Evolutionary conservation across 2,113 vertebrate genomes (phyloP), one percentile per base, ranked within the genome.

Genomic region (Camelus bactrianus): DNA sequence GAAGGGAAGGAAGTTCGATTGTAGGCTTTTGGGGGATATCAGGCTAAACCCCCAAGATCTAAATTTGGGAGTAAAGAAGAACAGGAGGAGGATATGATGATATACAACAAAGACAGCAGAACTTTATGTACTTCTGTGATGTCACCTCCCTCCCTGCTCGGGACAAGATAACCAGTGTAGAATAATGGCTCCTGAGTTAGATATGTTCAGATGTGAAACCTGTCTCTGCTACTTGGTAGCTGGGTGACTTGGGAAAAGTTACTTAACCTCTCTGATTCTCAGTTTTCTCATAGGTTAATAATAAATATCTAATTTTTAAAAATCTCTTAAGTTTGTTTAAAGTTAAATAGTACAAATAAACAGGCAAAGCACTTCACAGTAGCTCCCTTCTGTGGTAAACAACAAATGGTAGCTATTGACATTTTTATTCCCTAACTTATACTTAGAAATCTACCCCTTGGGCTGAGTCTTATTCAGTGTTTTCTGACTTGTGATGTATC

Each of bases 271-370:
- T 64, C 52, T 83, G 70, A 80, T n/a, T 32, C 46, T 79, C 56
- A 67, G 62, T 26, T 85, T 85, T 92, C 84, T 38, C 56, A 76
- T 22, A 42, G 35, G 13, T 83, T 94, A 93, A 72, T 86, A 67
- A 42, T 50, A 86, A 72, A 69, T 67, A 56, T 9, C 38, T 38
- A 84, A 22, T 62, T 80, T 77, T 58, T 54, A 0, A 13, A 26
- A 32, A 48, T 32, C 38, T 67, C 26, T 6, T 26, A 52, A 58
- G 1, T 0, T 67, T 80, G 26, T 81, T 85, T 54, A 42, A 94
- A 62, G n/a, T 92, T 46, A 64, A 93, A 62, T 50, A 50, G 77
- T 65, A 30, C 16, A 81, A 83, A 80, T 24, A 69, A 69, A 48
- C 24, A 65, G 9, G 22, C 20, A 80, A 76, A 65, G 24, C 17